Evolutionary conservation across 2,113 vertebrate genomes (phyloP).

Genomic region (Picathartes gymnocephalus): DNA sequence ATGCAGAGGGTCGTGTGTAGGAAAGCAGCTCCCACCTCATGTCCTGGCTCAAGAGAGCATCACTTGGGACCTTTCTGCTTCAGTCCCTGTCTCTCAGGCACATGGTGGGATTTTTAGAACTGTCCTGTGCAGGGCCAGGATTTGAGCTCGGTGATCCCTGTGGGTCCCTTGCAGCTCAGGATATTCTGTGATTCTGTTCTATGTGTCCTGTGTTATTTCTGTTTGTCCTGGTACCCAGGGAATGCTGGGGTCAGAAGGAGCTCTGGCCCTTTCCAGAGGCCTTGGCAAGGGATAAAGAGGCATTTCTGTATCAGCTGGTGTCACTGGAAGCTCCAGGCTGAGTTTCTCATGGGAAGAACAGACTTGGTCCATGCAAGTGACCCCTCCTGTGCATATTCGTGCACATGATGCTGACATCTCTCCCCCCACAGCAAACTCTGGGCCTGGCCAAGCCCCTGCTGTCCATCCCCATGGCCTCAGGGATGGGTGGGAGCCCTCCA

Average conservation of each 20-base stretch:
- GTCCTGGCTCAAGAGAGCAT: background rate
- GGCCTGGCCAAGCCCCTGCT: background rate
- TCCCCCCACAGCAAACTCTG: background rate
- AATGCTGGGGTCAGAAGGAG: background rate
- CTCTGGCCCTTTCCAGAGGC: background rate
- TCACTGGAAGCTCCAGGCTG: background rate
- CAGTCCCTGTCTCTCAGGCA: background rate
- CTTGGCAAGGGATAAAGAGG: background rate
- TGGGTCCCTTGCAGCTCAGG: background rate
- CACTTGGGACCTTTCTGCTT: background rate
- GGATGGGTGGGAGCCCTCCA: background rate
- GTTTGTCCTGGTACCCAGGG: background rate
- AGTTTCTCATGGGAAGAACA: slow-evolving; percentile 63
- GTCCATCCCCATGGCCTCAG: background rate
- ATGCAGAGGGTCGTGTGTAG: rapidly evolving
- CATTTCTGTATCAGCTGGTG: background rate
- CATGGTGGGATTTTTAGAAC: background rate
- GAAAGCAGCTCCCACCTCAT: background rate
- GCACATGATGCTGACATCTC: background rate
- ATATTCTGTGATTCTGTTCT: background rate
- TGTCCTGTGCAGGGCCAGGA: background rate
- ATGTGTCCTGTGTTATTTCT: background rate
- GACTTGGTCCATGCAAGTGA: background rate
- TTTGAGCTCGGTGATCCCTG: background rate
- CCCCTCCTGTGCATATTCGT: background rate